Evolutionary conservation across 2,797 vertebrate species (phyloP), one percentile per base, ranked within the genome.

Genomic region (Mycteria americana): DNA sequence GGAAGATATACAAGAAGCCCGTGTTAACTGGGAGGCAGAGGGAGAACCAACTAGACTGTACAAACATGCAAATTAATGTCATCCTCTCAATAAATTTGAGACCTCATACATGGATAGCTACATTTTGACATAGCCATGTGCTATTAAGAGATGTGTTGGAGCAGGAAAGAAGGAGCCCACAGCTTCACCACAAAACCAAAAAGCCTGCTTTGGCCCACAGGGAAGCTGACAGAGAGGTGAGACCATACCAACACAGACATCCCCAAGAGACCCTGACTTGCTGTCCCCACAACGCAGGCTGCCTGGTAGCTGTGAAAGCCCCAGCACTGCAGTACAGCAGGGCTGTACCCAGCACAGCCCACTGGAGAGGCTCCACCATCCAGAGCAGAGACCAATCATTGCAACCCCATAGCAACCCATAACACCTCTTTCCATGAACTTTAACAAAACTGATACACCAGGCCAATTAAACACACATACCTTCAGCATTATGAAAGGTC

Each of bases 131-230:
- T 1, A 8, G 18, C 9, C 18, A 8, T 1, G 1, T n/a, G 3
- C 19, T 21, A 0, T 23, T 28, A 73, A 46, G 31, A 63, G 12
- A 35, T 1, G 0, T 0, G 1, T 7, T 35, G 1, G 11, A 22
- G 7, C 0, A 1, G 10, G 35, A 35, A 59, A 77, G 4, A 1
- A 21, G 7, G 3, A 21, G 5, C 3, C 5, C 13, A 62, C 6
- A 59, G 15, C 28, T 63, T 31, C 56, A 60, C 18, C 27, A 27
- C 1, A 2, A 46, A 27, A 6, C 2, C 13, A 13, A 9, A 68
- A 57, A 22, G 1, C 8, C 11, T 19, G 0, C 30, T 74, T 51
- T 4, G 9, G 2, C 9, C 8, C 8, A 6, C 4, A 18, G 4
- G 6, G 4, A 59, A 77, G 31, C 27, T 5, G 1, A 11, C 28